Conservation (phyloP, 2,113 vertebrate genomes). For the Natator depressus region DNA sequence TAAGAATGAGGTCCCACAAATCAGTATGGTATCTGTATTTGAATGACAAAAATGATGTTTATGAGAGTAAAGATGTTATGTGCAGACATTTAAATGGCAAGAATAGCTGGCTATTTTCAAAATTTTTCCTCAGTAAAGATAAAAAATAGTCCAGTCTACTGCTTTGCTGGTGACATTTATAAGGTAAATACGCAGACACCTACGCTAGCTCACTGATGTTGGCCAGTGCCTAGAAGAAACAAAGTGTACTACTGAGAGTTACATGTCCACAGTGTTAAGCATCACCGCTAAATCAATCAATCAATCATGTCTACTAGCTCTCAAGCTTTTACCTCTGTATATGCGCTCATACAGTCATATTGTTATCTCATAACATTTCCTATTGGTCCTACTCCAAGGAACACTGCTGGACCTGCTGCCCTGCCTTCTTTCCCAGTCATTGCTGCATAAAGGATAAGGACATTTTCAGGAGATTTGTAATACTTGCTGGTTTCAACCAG, state of each 20-base stretch:
- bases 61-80: not conserved
- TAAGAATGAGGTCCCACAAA: not conserved
- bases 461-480: not conserved
- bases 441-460: not conserved
- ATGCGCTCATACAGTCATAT: not conserved
- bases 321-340: not conserved
- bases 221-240: not conserved
- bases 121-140: not conserved
- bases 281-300: not conserved
- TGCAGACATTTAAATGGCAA: rapidly evolving
- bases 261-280: not conserved
- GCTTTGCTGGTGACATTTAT: not conserved
- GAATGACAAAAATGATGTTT: not conserved
- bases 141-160: not conserved
- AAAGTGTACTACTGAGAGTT: not conserved
- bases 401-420: not conserved
- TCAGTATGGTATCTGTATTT: not conserved
- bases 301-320: not conserved
- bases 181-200: not conserved
- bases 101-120: not conserved
- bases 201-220: not conserved
- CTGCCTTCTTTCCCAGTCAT: constrained; percentile 31
- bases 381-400: not conserved
- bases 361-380: not conserved
- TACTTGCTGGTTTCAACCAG: not conserved